A percentile compares a stretch with the other conserved stretches of the same genome.
phyloP scores from a whole-genome alignment of 2,888 invertebrate genomes.

The Dynastes hyllus region DNA sequence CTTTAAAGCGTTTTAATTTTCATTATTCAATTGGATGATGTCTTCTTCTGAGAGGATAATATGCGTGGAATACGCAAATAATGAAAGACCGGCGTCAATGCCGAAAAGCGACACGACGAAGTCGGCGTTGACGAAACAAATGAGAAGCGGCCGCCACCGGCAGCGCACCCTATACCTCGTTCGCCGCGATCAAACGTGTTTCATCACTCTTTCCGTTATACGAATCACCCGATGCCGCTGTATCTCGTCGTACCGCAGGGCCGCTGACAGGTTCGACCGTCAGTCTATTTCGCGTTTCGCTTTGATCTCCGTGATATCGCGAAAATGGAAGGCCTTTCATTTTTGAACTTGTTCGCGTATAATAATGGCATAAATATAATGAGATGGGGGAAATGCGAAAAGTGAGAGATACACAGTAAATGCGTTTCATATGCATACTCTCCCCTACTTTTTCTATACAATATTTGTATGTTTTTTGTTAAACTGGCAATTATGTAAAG shows the following conservation, averaged over 20 bases:
- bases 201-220: constrained; percentile 18
- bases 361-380: constrained; percentile 25
- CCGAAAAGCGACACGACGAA: background rate
- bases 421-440: too few relatives aligned
- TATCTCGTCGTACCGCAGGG: background rate
- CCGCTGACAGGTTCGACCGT: constrained; percentile 29
- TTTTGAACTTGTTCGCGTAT: constrained; percentile 8
- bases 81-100: constrained; percentile 18
- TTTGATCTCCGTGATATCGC: constrained; percentile 30
- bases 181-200: constrained; percentile 27
- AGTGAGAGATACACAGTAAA: too few relatives aligned
- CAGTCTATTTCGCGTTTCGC: background rate
- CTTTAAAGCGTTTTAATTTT: background rate
- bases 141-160: constrained; percentile 2
- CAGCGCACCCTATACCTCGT: background rate
- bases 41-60: background rate
- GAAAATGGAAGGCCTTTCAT: constrained; percentile 27
- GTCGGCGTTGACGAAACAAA: constrained; percentile 29
- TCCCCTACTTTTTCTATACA: too few relatives aligned
- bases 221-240: background rate
- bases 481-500: too few relatives aligned
- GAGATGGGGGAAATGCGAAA: background rate
- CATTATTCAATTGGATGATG: constrained; percentile 12
- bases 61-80: background rate
- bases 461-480: too few relatives aligned